Base-by-base conservation (phyloP, 2,113 vertebrate genomes). In the Agelaius tricolor region DNA sequence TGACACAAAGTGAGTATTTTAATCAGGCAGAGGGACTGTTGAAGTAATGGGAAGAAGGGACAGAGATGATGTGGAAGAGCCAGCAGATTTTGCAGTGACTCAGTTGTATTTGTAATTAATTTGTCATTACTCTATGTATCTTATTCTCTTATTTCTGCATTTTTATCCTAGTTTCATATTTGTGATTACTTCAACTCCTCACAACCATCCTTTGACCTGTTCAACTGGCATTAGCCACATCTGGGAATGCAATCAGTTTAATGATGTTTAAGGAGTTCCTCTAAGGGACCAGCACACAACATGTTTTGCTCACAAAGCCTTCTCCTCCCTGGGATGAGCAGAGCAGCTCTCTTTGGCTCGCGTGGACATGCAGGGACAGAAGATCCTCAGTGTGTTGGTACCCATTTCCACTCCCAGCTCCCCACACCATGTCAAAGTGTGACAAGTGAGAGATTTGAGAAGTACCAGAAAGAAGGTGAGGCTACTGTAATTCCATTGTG, bases 351-450 rank as follows among this genome's bases (percentile, higher is more conserved):
- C 35, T 47, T 41, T 3, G 8, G 35, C 27, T 93, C 30, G 7
- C 1, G 0, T 1, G 12, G 33, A 39, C 39, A 3, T 14, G 14
- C 7, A 54, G 27, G 22, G 7, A 9, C 31, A 83, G 44, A 57
- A 65, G 13, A 28, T 76, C 43, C 24, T 58, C 35, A 20, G 22
- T 33, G 33, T 71, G 6, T 5, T 41, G 17, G 13, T 22, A 20
- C 15, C 16, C 6, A 18, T 79, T 61, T 18, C 9, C 5, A 67
- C 6, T 12, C 9, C 10, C 13, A 89, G 9, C 4, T 14, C 9
- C 17, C 16, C 7, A 13, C n/a, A 63, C 8, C 11, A 2, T 44
- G 37, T 30, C 15, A 7, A 35, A 84, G 9, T 37, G 44, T 1
- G 7, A 35, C 10, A 71, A 82, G 17, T 6, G 27, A 68, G 47